Evolutionary conservation across 2,888 invertebrate species (phyloP), one percentile per base, ranked within the genome.

Genomic region (Tipula unca): DNA sequence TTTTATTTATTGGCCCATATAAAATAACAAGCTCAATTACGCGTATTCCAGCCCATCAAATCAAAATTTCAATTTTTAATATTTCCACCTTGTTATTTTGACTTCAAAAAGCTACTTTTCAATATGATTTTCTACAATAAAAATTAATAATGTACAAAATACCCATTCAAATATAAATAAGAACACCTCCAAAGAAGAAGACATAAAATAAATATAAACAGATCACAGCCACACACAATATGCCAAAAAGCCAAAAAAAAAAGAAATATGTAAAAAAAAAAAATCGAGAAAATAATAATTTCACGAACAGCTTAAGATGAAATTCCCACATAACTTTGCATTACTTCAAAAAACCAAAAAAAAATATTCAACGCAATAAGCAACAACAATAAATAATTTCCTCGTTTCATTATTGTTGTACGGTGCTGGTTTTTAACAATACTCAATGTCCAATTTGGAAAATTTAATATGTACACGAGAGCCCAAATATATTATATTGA

Each of bases 321-420:
- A 83, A 83, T 83, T 83, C 83, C 83, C 83, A 83, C 83, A 83
- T 83, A 83, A 83, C 10, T 83, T 32, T 83, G 83, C 83, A 35
- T 83, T 83, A 83, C 29, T 13, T 29, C 29, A 82, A 29, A 82
- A 82, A 82, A 82, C 29, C 10, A 29, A 39, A 39, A 4, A 29
- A 39, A 39, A 39, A 6, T 39, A 10, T 0, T 29, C 29, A 14
- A 83, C n/a, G n/a, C n/a, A n/a, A n/a, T n/a, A n/a, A n/a, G n/a
- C n/a, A 29, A 29, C 32, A 83, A 14, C 5, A 83, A 14, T 32
- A 83, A 83, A 83, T 32, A 83, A 8, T 32, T 83, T 14, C 69
- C 25, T 25, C n/a, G n/a, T 69, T 13, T 69, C 10, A 25, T 69
- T 69, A 20, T 54, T 69, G 69, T 69, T 69, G 69, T 69, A 69